A percentile compares a stretch with the other conserved stretches of the same genome.
phyloP scores from a whole-genome alignment of 2,888 invertebrate genomes.

The Pycnomerus fuliginosus region DNA sequence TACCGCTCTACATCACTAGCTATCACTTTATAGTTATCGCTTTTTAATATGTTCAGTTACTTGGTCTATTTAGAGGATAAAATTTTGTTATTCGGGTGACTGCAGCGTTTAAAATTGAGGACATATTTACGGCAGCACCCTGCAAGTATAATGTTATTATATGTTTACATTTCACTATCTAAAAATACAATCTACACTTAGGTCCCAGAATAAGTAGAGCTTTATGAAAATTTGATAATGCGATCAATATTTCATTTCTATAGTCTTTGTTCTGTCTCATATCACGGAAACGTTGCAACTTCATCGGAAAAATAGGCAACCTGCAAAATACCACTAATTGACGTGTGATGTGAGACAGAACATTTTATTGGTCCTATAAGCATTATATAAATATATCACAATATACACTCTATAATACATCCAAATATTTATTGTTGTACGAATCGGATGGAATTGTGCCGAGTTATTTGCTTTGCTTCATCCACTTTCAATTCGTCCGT shows the following conservation, averaged over 20 bases:
- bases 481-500: too few species aligned
- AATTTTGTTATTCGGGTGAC: too few species aligned
- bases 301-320: conserved; percentile 1
- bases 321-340: not conserved
- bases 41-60: too few species aligned
- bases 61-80: too few species aligned
- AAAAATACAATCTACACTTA: conserved; percentile 29
- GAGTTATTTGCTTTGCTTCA: too few species aligned
- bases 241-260: conserved; percentile 26
- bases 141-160: too few species aligned
- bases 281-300: too few species aligned
- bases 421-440: conserved; percentile 41
- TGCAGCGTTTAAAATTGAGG: too few species aligned
- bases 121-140: too few species aligned
- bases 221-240: conserved; percentile 28
- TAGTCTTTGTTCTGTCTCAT: conserved; percentile 17
- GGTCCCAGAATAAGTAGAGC: conserved; percentile 32
- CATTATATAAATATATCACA: conserved; percentile 34
- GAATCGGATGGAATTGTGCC: conserved; percentile 44
- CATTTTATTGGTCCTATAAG: conserved; percentile 23
- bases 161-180: conserved; percentile 10
- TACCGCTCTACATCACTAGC: too few species aligned
- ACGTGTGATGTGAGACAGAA: conserved; percentile 2
- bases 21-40: too few species aligned
- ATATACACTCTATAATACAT: conserved; percentile 21